Conservation (phyloP, 2,113 vertebrate species). For the Orcinus orca region DNA sequence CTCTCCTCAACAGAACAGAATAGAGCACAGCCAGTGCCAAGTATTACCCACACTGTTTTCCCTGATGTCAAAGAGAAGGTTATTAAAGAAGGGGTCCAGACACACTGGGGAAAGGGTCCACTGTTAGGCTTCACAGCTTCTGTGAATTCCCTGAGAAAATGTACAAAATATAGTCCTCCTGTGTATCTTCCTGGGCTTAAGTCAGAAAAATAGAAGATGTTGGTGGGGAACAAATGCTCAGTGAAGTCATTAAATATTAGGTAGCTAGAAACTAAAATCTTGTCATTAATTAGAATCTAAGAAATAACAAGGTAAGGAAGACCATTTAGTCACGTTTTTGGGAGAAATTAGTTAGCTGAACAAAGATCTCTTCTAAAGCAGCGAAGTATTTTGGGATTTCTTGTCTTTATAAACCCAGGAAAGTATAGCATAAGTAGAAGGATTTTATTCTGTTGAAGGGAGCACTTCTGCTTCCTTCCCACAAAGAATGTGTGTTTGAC, state of each 20-base stretch:
- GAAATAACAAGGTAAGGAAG: not conserved
- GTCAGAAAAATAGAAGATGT: constrained; percentile 19
- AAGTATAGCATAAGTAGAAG: not conserved
- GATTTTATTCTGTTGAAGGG: constrained; percentile 27
- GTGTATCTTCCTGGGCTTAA: not conserved
- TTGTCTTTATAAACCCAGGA: not conserved
- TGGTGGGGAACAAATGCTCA: not conserved
- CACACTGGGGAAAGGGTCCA: not conserved
- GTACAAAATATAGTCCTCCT: not conserved
- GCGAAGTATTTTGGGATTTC: not conserved
- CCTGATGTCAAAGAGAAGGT: not conserved
- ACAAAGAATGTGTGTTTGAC: not conserved
- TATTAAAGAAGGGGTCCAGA: not conserved
- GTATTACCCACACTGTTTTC: not conserved
- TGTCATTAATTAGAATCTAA: constrained; percentile 31
- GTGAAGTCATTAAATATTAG: constrained; percentile 14
- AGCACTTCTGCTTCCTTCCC: not conserved
- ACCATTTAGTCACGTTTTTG: not conserved
- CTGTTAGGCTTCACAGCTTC: not conserved
- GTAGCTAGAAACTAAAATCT: constrained; percentile 1
- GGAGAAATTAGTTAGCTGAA: constrained; percentile 8
- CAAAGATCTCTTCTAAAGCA: not conserved
- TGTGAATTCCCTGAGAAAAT: not conserved
- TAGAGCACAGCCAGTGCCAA: not conserved
- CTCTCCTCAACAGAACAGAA: not conserved